These are phyloP conservation scores for Regulus satrapa DNA, from an alignment of 2,113 vertebrate species.

Conservation along the genomic window DNA sequence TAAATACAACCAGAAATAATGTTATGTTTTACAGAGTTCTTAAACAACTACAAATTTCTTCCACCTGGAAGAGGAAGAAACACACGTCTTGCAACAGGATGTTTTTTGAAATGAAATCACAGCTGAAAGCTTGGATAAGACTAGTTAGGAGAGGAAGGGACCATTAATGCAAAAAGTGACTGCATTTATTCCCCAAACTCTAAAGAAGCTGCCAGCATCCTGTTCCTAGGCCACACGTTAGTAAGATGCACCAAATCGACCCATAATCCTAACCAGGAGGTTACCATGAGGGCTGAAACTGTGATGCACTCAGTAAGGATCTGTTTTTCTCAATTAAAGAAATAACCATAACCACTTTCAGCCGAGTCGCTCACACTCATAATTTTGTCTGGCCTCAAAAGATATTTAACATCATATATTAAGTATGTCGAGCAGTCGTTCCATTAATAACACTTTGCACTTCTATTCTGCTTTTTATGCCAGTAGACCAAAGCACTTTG, in stretches of 20 bases:
- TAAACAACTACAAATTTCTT: background rate
- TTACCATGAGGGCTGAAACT: background rate
- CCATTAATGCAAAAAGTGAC: background rate
- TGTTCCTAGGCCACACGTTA: slow-evolving; percentile 4
- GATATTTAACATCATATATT: slow-evolving; percentile 1
- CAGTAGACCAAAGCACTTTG: slow-evolving; percentile 10
- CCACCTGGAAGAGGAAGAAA: background rate
- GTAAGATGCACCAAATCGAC: background rate
- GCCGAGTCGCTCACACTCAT: background rate
- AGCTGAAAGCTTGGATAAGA: background rate
- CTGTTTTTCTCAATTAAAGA: slow-evolving; percentile 47
- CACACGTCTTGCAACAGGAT: background rate
- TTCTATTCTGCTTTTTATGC: background rate
- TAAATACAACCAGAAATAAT: background rate
- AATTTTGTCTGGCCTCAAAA: background rate
- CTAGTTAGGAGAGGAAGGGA: background rate
- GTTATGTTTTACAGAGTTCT: background rate
- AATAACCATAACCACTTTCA: slow-evolving; percentile 25
- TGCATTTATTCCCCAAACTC: background rate
- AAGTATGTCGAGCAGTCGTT: background rate
- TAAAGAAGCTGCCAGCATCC: background rate
- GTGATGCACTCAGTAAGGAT: slow-evolving; percentile 17
- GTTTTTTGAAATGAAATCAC: background rate
- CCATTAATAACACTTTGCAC: background rate
- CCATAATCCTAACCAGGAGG: slow-evolving; percentile 19